A percentile compares a stretch with the other conserved stretches of the same genome.
Conservation (phyloP, 2,113 vertebrate genomes). For the Alethe diademata region DNA sequence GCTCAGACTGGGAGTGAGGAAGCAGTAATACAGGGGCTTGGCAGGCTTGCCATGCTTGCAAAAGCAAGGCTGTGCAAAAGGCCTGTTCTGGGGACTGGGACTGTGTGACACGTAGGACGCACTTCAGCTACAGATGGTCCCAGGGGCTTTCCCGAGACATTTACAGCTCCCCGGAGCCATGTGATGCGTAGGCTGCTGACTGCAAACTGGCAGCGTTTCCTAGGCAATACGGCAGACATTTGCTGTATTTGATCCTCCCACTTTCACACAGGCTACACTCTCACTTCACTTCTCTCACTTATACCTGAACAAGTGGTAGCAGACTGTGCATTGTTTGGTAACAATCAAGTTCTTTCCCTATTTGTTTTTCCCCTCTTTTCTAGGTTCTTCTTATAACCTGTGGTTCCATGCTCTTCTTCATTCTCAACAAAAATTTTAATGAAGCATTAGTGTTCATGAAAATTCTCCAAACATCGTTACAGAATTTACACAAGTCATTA, state of each 20-base stretch:
- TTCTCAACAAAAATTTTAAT: not conserved
- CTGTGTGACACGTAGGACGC: not conserved
- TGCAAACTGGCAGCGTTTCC: constrained; percentile 27
- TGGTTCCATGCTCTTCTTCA: not conserved
- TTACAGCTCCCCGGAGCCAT: not conserved
- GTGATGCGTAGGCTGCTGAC: not conserved
- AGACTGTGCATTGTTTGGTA: not conserved
- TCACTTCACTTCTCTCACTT: not conserved
- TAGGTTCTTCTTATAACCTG: not conserved
- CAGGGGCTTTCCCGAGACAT: not conserved
- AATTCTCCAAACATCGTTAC: not conserved
- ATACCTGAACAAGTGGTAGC: not conserved
- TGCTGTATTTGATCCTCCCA: not conserved
- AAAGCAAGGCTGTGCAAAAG: not conserved
- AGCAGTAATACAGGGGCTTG: not conserved
- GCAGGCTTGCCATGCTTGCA: not conserved
- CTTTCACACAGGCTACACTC: not conserved
- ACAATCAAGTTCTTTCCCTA: not conserved
- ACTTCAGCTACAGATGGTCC: not conserved
- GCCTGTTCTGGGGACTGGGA: not conserved
- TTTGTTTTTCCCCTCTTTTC: not conserved
- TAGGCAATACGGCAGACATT: not conserved
- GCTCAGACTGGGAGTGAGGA: not conserved
- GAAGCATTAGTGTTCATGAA: not conserved
- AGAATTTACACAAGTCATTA: not conserved